Evolutionary conservation across 2,113 vertebrate species (phyloP).

Genomic region (Gasterosteus aculeatus): DNA sequence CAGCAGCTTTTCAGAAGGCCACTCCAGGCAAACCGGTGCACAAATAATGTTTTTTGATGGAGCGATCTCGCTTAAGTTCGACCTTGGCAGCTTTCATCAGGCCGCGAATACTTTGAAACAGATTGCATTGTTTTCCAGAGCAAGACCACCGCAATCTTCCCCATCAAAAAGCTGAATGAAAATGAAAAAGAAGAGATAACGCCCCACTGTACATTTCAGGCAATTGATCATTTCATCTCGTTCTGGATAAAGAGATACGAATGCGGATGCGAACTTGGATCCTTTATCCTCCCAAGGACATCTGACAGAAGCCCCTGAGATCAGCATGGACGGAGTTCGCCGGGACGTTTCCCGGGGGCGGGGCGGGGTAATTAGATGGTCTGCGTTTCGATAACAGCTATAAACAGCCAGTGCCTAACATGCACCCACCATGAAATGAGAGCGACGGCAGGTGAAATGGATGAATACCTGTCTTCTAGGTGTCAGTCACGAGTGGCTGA

Average conservation of each 20-base stretch:
- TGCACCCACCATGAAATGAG: constrained; percentile 58
- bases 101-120: constrained; percentile 68
- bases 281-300: constrained; percentile 54
- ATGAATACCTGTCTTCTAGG: constrained; percentile 51
- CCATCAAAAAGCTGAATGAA: constrained; percentile 19
- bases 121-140: constrained; percentile 66
- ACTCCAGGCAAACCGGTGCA: constrained; percentile 46
- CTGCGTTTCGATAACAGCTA: constrained; percentile 41
- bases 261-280: constrained; percentile 46
- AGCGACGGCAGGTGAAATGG: constrained; percentile 11
- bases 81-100: constrained; percentile 78
- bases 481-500: constrained; percentile 43
- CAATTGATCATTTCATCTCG: constrained; percentile 45
- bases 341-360: background rate
- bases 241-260: constrained; percentile 32
- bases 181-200: constrained; percentile 29
- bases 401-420: constrained; percentile 41
- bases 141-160: constrained; percentile 27
- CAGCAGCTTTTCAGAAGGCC: constrained; percentile 46
- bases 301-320: constrained; percentile 24
- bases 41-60: constrained; percentile 59
- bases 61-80: constrained; percentile 60
- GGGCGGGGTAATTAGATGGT: constrained; percentile 43
- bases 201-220: constrained; percentile 56
- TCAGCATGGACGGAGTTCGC: background rate